Percentiles rank a stretch among this genome's conserved stretches.
Conservation (phyloP, 2,113 vertebrate species). For the Calyptommatus sinebrachiatus region DNA sequence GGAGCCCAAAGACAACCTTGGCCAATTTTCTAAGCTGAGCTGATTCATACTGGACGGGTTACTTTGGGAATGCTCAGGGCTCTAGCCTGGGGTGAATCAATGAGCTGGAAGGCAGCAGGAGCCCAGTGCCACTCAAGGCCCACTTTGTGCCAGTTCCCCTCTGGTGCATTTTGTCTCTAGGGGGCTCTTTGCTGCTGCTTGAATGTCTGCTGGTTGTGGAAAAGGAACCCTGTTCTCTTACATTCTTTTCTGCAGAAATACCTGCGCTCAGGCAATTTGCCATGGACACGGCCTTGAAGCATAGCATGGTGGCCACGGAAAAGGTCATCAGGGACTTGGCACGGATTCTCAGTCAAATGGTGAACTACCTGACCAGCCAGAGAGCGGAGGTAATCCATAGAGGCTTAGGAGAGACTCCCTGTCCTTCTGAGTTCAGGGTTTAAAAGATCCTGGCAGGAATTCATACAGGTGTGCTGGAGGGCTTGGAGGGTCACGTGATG, state of each 20-base stretch:
- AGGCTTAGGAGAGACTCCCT: neutral
- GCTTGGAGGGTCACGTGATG: no score
- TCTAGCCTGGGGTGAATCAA: no score
- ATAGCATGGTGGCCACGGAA: slow-evolving; percentile 10
- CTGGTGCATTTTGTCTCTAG: neutral
- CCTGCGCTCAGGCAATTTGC: slow-evolving; percentile 32
- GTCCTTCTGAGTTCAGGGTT: no score
- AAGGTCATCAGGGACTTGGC: slow-evolving; percentile 32
- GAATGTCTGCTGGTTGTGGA: neutral
- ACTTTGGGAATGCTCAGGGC: no score
- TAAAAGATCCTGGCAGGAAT: no score
- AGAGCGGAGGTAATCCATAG: slow-evolving; percentile 28
- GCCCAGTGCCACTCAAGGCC: no score
- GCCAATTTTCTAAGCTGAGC: no score
- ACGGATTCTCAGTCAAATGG: slow-evolving; percentile 34
- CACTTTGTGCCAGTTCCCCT: no score
- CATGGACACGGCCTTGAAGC: slow-evolving; percentile 18
- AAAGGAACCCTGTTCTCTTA: neutral
- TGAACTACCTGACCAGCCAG: slow-evolving; percentile 38
- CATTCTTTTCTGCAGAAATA: slow-evolving; percentile 26
- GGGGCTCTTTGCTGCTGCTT: neutral
- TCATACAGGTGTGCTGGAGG: no score
- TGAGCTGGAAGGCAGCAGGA: no score
- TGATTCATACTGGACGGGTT: no score
- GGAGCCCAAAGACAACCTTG: no score